Evolutionary conservation across 92 coral and sea anemone species (phyloP), one percentile per base, ranked within the genome.

Genomic region (Phenganax marumi): DNA sequence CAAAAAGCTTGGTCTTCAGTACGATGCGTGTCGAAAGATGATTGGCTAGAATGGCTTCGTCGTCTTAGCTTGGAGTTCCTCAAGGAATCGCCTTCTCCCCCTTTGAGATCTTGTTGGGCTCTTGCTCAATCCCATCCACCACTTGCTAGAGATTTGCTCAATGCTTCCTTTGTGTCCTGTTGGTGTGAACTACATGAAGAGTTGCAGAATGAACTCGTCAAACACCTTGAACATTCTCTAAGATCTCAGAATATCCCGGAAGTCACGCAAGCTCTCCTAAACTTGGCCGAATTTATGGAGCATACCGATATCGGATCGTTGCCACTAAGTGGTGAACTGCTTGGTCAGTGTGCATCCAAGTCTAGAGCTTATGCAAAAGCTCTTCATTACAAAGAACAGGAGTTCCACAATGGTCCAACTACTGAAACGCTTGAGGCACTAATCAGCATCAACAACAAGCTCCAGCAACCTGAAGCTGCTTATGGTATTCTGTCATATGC

Each of bases 361-460:
- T 95, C 97, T 76, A 91, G 98, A 90, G 98, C 97, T 0, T 95
- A 95, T 33, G 98, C 98, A n/a, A 96, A 96, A 81, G 99, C 99
- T 8, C 89, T 96, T 63, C 99, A 96, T 74, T 96, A 96, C 91
- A 96, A 96, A 82, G 99, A 96, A 65, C 97, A 96, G 26, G 99
- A 96, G 83, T 96, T 96, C 85, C 97, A 96, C 87, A 70, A 95
- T 33, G 90, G 93, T 43, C 97, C 99, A 47, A 96, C 85, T 17
- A 91, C 99, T 0, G 99, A 96, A 80, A 93, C 94, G 7, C 90
- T 96, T 9, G 99, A 96, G 70, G 97, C 99, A 0, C 92, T 95
- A 12, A 95, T 95, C 70, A 95, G 98, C 52, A 95, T 95, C 86
- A 95, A 95, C 91, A 95, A 95, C 85, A 95, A 95, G 70, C 89